Conservation (phyloP, 2,113 vertebrate genomes). For the Pterophyllum scalare region DNA sequence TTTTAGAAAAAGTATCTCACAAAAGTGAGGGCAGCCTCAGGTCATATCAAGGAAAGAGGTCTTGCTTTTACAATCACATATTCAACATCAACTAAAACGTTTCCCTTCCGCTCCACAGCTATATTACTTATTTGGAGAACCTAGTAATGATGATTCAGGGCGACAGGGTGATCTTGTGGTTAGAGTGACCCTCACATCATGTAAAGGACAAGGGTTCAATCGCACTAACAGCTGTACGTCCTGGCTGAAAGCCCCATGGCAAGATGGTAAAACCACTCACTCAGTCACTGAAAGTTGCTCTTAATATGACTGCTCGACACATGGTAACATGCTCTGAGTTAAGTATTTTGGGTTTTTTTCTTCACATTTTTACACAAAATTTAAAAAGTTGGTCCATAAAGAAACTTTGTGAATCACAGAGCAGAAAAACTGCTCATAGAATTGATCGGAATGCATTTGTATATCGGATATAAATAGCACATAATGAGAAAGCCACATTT, state of each 20-base stretch:
- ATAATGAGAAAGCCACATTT: slow-evolving; percentile 74
- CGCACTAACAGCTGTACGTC: slow-evolving; percentile 56
- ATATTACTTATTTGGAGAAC: slow-evolving; percentile 77
- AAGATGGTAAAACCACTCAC: slow-evolving; percentile 50
- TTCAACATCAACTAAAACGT: slow-evolving; percentile 72
- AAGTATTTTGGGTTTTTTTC: no score
- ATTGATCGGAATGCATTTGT: slow-evolving; percentile 41
- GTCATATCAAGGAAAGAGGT: slow-evolving; percentile 70
- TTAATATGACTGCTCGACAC: slow-evolving; percentile 49
- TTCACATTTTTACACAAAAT: slow-evolving; percentile 56
- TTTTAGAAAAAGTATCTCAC: slow-evolving; percentile 72
- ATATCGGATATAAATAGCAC: slow-evolving; percentile 64
- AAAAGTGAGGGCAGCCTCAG: slow-evolving; percentile 65
- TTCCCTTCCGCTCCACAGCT: slow-evolving; percentile 76
- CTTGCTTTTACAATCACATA: slow-evolving; percentile 74
- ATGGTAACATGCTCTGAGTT: slow-evolving; percentile 56
- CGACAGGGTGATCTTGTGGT: slow-evolving; percentile 51
- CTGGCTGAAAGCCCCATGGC: slow-evolving; percentile 43
- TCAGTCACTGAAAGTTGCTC: slow-evolving; percentile 38
- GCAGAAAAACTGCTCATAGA: slow-evolving; percentile 65
- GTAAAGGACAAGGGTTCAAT: slow-evolving; percentile 71
- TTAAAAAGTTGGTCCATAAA: slow-evolving; percentile 58
- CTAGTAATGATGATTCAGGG: slow-evolving; percentile 67
- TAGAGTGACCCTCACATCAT: slow-evolving; percentile 59
- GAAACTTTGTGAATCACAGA: slow-evolving; percentile 74